These are phyloP conservation scores for Delia radicum DNA, from an alignment of 1,140 invertebrate genomes.

Conservation along the genomic window DNA sequence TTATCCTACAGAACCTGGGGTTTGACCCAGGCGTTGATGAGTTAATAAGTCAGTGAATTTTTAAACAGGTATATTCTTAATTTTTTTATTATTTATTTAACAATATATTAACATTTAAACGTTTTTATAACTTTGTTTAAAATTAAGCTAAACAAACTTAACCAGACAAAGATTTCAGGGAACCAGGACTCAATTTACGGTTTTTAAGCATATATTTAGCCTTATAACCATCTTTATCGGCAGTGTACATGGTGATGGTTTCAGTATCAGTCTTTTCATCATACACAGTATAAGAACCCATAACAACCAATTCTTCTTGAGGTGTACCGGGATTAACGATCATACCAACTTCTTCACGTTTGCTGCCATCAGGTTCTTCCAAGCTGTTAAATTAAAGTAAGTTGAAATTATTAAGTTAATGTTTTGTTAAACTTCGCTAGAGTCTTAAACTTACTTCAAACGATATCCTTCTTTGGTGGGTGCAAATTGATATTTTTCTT, in stretches of 20 bases:
- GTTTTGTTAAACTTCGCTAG: neutral
- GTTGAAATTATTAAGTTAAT: neutral
- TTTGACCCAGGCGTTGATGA: no score
- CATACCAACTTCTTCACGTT: constrained; percentile 48
- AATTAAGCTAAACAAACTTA: constrained; percentile 31
- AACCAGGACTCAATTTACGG: constrained; percentile 44
- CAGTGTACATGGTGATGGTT: constrained; percentile 50
- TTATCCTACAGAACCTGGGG: no score
- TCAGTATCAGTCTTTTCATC: constrained; percentile 51
- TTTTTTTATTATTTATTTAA: neutral
- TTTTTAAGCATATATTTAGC: constrained; percentile 46
- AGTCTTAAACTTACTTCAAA: constrained; percentile 36
- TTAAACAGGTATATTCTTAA: no score
- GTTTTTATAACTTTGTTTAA: no score
- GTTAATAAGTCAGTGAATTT: no score
- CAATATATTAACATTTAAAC: neutral
- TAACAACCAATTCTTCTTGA: constrained; percentile 48
- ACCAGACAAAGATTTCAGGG: constrained; percentile 47
- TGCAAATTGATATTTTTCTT: constrained; percentile 33
- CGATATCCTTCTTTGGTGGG: constrained; percentile 46
- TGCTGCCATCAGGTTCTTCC: constrained; percentile 49
- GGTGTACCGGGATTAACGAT: constrained; percentile 49
- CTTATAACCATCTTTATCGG: constrained; percentile 53
- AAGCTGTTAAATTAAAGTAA: constrained; percentile 28
- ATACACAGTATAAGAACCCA: constrained; percentile 42